Evolutionary conservation across 1,140 invertebrate genomes (phyloP).

Genomic region (Papilio dardanus): DNA sequence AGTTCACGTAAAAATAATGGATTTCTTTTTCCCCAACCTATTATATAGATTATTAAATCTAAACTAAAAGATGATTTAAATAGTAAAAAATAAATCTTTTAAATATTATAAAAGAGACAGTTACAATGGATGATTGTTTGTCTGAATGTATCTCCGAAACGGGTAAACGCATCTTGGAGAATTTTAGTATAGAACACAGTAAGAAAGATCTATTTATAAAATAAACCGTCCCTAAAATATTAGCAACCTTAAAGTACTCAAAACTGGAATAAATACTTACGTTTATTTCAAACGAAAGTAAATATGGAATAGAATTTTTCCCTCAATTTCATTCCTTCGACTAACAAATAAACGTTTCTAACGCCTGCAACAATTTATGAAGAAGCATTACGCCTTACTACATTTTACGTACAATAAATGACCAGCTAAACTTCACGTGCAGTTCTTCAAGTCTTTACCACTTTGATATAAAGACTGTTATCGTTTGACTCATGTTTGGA

Average conservation of each 20-base stretch:
- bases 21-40: too few species aligned
- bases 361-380: slow-evolving; percentile 50
- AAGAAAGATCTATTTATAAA: too few species aligned
- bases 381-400: slow-evolving; percentile 53
- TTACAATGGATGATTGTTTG: too few species aligned
- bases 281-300: slow-evolving; percentile 2
- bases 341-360: slow-evolving; percentile 32
- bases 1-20: too few species aligned
- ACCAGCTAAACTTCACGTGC: slow-evolving; percentile 27
- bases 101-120: too few species aligned
- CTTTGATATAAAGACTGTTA: slow-evolving; percentile 29
- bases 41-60: too few species aligned
- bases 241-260: not conserved
- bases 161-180: too few species aligned
- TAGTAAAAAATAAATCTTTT: too few species aligned
- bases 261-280: not conserved
- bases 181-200: too few species aligned
- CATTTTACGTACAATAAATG: slow-evolving; percentile 48
- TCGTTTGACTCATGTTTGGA: not conserved
- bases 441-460: not conserved
- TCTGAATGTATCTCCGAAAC: too few species aligned
- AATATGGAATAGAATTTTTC: slow-evolving; percentile 17
- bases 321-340: slow-evolving; percentile 5
- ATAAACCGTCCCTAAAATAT: too few species aligned
- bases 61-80: too few species aligned